Evolutionary conservation across 2,888 invertebrate genomes (phyloP), one percentile per base, ranked within the genome.

Genomic region (Melitaea athalia): DNA sequence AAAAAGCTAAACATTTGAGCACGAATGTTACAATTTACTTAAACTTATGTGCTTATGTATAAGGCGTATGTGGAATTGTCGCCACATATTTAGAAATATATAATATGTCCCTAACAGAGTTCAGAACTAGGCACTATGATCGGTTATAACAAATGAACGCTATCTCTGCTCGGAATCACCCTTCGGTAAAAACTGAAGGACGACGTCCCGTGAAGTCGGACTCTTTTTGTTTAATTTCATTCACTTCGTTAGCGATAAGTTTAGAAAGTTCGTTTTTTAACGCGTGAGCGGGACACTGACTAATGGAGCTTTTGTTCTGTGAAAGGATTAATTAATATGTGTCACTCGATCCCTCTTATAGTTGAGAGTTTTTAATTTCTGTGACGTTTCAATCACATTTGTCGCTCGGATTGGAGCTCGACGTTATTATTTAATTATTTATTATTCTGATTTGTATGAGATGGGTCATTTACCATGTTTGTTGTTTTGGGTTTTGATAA

Each of bases 221-320:
- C 45, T 47, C 53, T 65, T 72, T 71, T 59, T 59, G 59, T 59
- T 59, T 50, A 53, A 55, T 59, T 60, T 45, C 45, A 11, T 49
- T 55, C 45, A 61, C 62, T 71, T 63, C 53, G 63, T 61, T 68
- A 49, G 60, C 53, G 63, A 59, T 68, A 49, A 63, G 65, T 72
- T 67, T 70, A 60, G 63, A 67, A 70, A 68, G 64, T 70, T 69
- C 59, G 65, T 65, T 69, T 69, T 65, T 72, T 67, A 67, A 72
- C 57, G 67, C 67, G 64, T 65, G 67, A 65, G 60, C 53, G 59
- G 72, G 69, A 70, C 72, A 70, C 70, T 72, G 72, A 72, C 67
- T 67, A 70, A 70, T 72, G 72, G 63, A 43, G 67, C 69, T 72
- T 72, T 72, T 72, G 72, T 72, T 72, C 67, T 72, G 67, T 69